Percentiles rank a stretch among this genome's conserved stretches.
These are phyloP conservation scores for Caiman crocodilus DNA, from an alignment of 2,797 vertebrate species.

Conservation along the genomic window DNA sequence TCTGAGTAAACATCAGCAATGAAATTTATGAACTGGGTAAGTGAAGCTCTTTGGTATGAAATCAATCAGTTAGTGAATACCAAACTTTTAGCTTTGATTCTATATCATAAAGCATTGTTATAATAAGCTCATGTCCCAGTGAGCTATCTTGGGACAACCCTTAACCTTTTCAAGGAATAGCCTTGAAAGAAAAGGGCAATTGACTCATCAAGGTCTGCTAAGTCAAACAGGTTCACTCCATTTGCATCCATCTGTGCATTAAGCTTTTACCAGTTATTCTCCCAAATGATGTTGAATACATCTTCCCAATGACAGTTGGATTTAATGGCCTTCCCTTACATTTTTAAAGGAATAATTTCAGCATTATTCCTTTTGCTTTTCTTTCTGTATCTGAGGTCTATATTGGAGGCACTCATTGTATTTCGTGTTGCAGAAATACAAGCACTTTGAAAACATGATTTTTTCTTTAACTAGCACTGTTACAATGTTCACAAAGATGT, in stretches of 20 bases:
- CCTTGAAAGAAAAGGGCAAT: not conserved
- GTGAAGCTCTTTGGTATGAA: not conserved
- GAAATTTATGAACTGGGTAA: not conserved
- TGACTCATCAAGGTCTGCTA: not conserved
- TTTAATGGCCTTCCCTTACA: not conserved
- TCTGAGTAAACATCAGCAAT: not conserved
- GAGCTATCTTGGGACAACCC: not conserved
- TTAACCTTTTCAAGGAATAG: not conserved
- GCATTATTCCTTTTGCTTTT: not conserved
- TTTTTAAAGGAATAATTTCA: slow-evolving; percentile 13
- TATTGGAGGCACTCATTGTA: not conserved
- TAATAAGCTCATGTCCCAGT: not conserved
- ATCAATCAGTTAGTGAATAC: not conserved
- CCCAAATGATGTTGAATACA: not conserved
- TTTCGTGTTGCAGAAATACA: not conserved
- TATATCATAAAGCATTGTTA: slow-evolving; percentile 4
- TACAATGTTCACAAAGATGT: not conserved
- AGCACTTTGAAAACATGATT: not conserved
- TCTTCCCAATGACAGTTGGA: not conserved
- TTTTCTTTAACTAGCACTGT: not conserved
- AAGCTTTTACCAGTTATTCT: slow-evolving; percentile 6
- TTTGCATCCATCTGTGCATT: not conserved
- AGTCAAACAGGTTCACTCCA: slow-evolving; percentile 18
- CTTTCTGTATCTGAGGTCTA: not conserved
- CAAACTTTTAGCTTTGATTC: not conserved